Evolutionary conservation across 35 echinoderm and acorn worm species (phyloP), one percentile per base, ranked within the genome.

Genomic region (Chiridota heheva): DNA sequence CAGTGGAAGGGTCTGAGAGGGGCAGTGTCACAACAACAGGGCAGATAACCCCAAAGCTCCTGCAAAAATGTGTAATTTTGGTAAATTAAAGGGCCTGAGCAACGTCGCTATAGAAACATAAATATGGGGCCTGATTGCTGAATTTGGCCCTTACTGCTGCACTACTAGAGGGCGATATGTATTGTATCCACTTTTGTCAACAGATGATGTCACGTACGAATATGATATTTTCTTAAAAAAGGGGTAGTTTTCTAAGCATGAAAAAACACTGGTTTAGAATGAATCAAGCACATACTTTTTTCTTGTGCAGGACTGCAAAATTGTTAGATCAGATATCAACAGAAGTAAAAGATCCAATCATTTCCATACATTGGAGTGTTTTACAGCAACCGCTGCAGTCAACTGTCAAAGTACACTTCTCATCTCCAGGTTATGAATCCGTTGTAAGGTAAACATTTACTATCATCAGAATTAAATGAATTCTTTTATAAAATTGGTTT

Each of bases 291-390:
- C n/a, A 6, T n/a, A 2, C 32, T 40, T 76, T 44, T 65, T 56
- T 62, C 24, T 60, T 41, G 0, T 79, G 16, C 41, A 96, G 93
- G 58, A 77, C 78, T 56, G 88, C 83, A 17, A 76, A 83, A 17
- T 64, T 97, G 69, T 73, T 97, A 24, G 84, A 91, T 84, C 72
- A 91, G 27, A 58, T 97, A 61, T 78, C 88, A 3, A 56, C 45
- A 43, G 55, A 91, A 7, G 28, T 81, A n/a, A 70, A 62, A 27
- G 93, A 97, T 44, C 88, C 93, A 1, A 35, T 76, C 18, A 69
- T 97, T 7, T 72, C 88, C 32, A 64, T 79, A 16, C 93, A 97
- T 51, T 97, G 93, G 93, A 86, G 93, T 45, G 89, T 84, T 4
- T 71, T 83, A 39, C 86, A 86, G 36, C 83, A 91, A 45, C 88